A percentile compares a stretch with the other conserved stretches of the same genome.
Evolutionary conservation across 2,797 vertebrate species (phyloP).

Genomic region (Xerus rutilus): DNA sequence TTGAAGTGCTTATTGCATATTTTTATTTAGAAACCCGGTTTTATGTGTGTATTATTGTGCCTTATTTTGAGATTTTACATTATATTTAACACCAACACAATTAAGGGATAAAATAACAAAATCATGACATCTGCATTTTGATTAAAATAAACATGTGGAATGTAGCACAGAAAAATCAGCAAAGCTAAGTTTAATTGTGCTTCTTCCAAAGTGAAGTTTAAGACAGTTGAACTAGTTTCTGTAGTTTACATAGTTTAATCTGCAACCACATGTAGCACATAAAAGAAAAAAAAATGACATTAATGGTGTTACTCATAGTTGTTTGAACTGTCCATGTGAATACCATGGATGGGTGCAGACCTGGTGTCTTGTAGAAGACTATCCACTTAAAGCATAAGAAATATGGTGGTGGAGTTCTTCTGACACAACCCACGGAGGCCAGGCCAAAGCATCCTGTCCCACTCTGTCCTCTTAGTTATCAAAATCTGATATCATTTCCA

Average conservation of each 20-base stretch:
- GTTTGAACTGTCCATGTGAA: not conserved
- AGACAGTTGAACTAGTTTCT: not conserved
- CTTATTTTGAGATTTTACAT: not conserved
- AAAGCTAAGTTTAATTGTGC: not conserved
- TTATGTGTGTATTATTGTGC: not conserved
- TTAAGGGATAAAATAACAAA: constrained; percentile 19
- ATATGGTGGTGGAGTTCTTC: not conserved
- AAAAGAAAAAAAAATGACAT: not conserved
- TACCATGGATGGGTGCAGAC: not conserved
- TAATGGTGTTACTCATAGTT: not conserved
- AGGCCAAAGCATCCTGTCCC: not conserved
- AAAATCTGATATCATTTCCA: not conserved
- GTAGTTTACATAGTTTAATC: not conserved
- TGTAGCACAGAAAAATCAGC: not conserved
- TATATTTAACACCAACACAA: constrained; percentile 29
- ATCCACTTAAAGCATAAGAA: not conserved
- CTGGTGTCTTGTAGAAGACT: not conserved
- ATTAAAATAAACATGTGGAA: constrained; percentile 9
- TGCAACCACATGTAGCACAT: not conserved
- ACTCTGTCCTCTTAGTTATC: not conserved
- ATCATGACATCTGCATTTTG: not conserved
- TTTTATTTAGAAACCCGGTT: constrained; percentile 41
- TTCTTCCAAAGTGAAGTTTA: not conserved
- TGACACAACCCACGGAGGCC: not conserved
- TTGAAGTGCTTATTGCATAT: not conserved